Evolutionary conservation across 2,113 vertebrate species (phyloP).

Genomic region (Hypomesus transpacificus): DNA sequence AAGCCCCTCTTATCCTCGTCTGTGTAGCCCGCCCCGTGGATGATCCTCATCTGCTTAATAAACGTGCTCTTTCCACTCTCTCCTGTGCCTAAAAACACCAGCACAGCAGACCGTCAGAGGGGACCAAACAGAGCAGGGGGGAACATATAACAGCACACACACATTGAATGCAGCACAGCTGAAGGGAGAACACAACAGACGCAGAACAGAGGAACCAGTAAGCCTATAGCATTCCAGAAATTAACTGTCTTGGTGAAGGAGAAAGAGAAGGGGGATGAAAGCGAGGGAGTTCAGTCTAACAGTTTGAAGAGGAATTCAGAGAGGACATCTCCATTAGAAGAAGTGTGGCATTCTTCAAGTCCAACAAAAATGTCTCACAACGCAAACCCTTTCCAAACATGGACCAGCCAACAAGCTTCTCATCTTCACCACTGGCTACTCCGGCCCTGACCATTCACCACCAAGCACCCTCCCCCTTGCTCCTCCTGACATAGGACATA

Average conservation of each 20-base stretch:
- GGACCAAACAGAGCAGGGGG: background rate
- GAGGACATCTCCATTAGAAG: background rate
- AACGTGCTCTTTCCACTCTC: slow-evolving; percentile 93
- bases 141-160: background rate
- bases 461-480: too few relatives aligned
- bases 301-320: slow-evolving; percentile 2
- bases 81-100: slow-evolving; percentile 73
- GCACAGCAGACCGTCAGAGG: background rate
- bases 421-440: background rate
- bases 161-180: background rate
- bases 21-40: slow-evolving; percentile 83
- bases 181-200: background rate
- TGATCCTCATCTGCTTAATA: slow-evolving; percentile 94
- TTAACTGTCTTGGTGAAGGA: background rate
- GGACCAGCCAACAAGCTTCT: background rate
- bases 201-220: background rate
- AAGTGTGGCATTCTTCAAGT: background rate
- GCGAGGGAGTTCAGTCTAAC: background rate
- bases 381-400: background rate
- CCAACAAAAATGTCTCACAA: background rate
- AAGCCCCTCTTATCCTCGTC: slow-evolving; percentile 84
- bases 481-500: too few relatives aligned
- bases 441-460: background rate
- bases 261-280: background rate
- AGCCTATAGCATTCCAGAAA: background rate